Conservation (phyloP, 2,113 vertebrate species). For the Clinocottus analis region DNA sequence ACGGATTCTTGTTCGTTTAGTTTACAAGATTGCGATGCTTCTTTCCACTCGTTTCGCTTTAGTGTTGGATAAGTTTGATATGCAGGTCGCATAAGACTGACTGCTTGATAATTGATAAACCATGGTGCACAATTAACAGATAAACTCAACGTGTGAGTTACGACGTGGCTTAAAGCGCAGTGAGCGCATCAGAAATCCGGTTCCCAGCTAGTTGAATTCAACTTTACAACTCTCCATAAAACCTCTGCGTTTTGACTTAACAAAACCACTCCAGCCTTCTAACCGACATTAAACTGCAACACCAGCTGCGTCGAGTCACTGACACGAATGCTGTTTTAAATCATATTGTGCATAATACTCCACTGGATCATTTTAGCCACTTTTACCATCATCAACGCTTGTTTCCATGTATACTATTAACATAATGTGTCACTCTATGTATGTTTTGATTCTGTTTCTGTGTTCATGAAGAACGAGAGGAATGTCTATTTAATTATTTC, state of each 20-base stretch:
- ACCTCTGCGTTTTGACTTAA: neutral
- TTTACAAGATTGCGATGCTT: neutral
- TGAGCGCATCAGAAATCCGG: constrained; percentile 28
- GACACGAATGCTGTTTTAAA: neutral
- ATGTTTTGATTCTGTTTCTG: neutral
- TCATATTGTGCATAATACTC: neutral
- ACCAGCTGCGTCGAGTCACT: neutral
- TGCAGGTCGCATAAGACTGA: rapidly evolving
- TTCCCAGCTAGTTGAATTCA: constrained; percentile 10
- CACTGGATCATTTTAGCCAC: neutral
- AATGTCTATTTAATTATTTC: neutral
- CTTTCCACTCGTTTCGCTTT: neutral
- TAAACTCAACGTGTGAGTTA: neutral
- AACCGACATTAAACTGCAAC: neutral
- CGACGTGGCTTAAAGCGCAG: neutral
- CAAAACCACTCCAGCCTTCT: neutral
- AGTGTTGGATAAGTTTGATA: neutral
- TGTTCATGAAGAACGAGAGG: neutral
- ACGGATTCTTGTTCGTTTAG: neutral
- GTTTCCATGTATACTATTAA: neutral
- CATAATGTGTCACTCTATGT: neutral
- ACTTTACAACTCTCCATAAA: constrained; percentile 39
- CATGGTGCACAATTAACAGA: neutral
- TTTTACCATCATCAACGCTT: neutral
- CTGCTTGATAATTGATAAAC: neutral